phyloP scores from a whole-genome alignment of 35 echinoderm and acorn worm species.

The Ophioderma brevispina region DNA sequence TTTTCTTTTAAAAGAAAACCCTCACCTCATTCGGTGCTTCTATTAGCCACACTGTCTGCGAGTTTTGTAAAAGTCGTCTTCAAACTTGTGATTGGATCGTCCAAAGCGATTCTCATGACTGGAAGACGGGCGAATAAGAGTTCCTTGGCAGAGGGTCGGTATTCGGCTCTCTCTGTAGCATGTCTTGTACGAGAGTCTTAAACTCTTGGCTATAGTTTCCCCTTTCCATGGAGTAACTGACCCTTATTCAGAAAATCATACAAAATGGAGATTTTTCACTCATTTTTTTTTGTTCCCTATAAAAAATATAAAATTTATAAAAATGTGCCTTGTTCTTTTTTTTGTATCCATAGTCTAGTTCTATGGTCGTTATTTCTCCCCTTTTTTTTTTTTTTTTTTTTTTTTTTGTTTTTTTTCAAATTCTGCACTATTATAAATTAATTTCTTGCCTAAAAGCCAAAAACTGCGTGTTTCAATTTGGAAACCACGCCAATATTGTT shows the following conservation, averaged over 20 bases:
- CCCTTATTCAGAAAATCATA: slow-evolving; percentile 71
- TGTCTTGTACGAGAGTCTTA: slow-evolving; percentile 89
- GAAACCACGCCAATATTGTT: too few species aligned
- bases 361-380: too few species aligned
- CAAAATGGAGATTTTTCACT: too few species aligned
- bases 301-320: too few species aligned
- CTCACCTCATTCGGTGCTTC: slow-evolving; percentile 81
- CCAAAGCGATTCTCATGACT: slow-evolving; percentile 71
- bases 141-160: slow-evolving; percentile 93
- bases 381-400: too few species aligned
- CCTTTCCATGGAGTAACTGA: slow-evolving; percentile 96
- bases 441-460: too few species aligned
- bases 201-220: slow-evolving; percentile 93
- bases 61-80: slow-evolving; percentile 77
- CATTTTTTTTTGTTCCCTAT: too few species aligned
- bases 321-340: too few species aligned
- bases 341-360: background rate
- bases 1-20: too few species aligned
- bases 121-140: slow-evolving; percentile 77
- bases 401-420: too few species aligned
- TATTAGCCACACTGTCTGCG: slow-evolving; percentile 54
- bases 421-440: too few species aligned
- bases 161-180: slow-evolving; percentile 98
- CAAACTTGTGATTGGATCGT: slow-evolving; percentile 80
- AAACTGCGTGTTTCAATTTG: too few species aligned